These are phyloP conservation scores for Elaphurus davidianus DNA, from an alignment of 2,113 vertebrate genomes.

Conservation along the genomic window DNA sequence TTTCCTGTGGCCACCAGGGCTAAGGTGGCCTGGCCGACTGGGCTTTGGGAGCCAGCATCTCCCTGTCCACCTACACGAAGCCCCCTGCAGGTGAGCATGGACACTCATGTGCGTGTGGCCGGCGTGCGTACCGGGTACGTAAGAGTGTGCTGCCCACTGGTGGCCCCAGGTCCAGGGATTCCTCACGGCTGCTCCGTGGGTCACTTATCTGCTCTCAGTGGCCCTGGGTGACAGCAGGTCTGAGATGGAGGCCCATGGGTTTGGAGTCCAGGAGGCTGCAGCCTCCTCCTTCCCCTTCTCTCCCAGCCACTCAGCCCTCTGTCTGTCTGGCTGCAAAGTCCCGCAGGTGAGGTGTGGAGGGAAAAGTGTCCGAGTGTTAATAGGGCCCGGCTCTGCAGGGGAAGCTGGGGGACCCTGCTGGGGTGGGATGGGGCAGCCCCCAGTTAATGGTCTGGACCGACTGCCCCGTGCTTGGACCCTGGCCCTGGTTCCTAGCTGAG, in stretches of 20 bases:
- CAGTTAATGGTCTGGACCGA: neutral
- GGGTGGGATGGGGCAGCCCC: neutral
- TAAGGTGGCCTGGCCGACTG: neutral
- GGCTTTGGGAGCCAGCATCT: neutral
- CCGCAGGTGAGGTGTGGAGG: neutral
- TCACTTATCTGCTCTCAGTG: neutral
- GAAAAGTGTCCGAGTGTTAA: neutral
- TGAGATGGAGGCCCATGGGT: neutral
- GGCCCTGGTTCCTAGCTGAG: neutral
- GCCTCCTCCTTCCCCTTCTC: neutral
- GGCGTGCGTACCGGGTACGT: rapidly evolving
- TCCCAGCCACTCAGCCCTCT: neutral
- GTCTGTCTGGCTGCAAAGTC: neutral
- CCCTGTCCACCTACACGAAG: rapidly evolving
- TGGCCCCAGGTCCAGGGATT: neutral
- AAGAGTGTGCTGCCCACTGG: rapidly evolving
- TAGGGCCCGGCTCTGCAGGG: neutral
- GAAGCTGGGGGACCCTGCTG: neutral
- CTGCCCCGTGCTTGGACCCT: neutral
- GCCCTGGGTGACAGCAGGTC: neutral
- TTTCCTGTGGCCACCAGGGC: neutral
- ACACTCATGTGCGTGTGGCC: neutral
- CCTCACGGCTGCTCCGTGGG: neutral
- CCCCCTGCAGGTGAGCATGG: neutral
- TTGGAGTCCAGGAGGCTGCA: neutral